Evolutionary conservation across 2,797 vertebrate species (phyloP).

Genomic region (Corythornis leucogaster): DNA sequence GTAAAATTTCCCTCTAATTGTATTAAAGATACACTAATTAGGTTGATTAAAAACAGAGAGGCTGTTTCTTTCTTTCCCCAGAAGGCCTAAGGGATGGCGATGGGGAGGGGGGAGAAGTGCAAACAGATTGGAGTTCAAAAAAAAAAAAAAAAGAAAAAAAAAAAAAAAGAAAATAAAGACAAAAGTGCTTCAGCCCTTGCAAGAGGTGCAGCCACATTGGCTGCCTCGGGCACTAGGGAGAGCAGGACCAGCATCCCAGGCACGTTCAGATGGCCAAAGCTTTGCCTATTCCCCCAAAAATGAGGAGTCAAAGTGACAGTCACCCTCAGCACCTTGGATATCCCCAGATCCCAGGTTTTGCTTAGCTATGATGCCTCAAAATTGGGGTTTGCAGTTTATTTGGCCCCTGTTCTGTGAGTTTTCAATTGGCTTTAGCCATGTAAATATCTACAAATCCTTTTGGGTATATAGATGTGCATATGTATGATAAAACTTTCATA

Average conservation of each 20-base stretch:
- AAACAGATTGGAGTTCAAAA: conserved; percentile 45
- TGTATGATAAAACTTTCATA: background rate
- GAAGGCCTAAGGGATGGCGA: conserved; percentile 57
- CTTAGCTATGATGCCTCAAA: background rate
- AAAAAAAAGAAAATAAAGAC: background rate
- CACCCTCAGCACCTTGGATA: background rate
- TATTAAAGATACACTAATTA: conserved; percentile 77
- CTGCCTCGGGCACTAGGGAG: background rate
- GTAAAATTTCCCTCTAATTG: conserved; percentile 73
- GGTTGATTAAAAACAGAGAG: conserved; percentile 76
- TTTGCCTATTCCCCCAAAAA: background rate
- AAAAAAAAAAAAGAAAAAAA: background rate
- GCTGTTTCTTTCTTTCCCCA: conserved; percentile 60
- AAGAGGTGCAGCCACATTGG: background rate
- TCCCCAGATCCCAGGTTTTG: background rate
- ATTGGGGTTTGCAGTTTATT: background rate
- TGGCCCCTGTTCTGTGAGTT: background rate
- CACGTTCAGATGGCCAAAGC: accelerated
- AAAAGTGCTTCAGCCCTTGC: background rate
- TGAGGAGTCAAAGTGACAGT: background rate
- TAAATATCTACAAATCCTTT: background rate
- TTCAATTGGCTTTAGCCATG: background rate
- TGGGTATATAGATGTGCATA: too few relatives aligned
- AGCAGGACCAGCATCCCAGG: background rate
- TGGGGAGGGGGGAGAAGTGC: conserved; percentile 16